Evolutionary conservation across 2,888 invertebrate genomes (phyloP).

Genomic region (Aplocera efformata): DNA sequence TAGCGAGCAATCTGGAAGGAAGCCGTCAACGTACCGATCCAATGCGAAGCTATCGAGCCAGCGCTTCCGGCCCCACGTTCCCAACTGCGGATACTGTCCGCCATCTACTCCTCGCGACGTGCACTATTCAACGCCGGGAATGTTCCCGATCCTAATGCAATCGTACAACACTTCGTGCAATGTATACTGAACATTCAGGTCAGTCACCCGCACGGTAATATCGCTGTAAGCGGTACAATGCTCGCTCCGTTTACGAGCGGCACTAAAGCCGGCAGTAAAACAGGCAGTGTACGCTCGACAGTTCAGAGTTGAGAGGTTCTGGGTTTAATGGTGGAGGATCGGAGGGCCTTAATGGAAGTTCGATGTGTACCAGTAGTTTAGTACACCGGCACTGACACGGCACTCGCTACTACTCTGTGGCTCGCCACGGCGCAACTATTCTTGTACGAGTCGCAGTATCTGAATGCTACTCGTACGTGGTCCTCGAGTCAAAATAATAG

Average conservation of each 20-base stretch:
- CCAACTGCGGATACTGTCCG: conserved; percentile 4
- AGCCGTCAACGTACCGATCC: conserved; percentile 6
- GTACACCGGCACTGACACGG: too few relatives aligned
- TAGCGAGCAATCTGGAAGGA: too few relatives aligned
- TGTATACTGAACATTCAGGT: conserved; percentile 12
- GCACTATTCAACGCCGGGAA: conserved; percentile 9
- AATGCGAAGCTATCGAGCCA: conserved; percentile 4
- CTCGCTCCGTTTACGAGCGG: conserved; percentile 11
- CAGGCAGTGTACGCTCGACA: conserved; percentile 9
- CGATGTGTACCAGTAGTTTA: neutral
- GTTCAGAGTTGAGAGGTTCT: conserved; percentile 3
- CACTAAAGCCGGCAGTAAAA: conserved; percentile 13
- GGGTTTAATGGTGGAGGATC: neutral
- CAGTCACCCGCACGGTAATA: conserved; percentile 9
- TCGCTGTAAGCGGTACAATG: conserved; percentile 7
- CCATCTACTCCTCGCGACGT: neutral
- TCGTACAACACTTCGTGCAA: conserved; percentile 7
- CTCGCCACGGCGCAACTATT: too few relatives aligned
- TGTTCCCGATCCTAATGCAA: conserved; percentile 10
- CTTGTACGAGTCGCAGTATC: too few relatives aligned
- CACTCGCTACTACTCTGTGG: too few relatives aligned
- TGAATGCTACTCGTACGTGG: too few relatives aligned
- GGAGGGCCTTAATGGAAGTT: conserved; percentile 9
- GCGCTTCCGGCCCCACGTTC: conserved; percentile 5
- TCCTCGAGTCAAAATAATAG: too few relatives aligned